phyloP scores from a whole-genome alignment of 2,888 invertebrate genomes.

The Abrostola triplasia region DNA sequence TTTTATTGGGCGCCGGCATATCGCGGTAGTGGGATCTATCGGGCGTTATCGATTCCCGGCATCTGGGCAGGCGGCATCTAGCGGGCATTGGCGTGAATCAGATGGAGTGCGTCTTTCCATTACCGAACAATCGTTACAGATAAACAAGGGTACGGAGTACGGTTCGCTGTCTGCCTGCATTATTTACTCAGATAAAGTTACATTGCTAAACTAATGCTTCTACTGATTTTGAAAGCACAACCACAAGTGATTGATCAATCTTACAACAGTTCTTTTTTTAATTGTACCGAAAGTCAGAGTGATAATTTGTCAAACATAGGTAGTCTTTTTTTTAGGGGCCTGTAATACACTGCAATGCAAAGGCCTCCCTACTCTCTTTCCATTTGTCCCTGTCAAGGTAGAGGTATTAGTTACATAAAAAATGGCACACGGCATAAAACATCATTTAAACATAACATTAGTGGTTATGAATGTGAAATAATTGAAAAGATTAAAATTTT shows the following conservation, averaged over 20 bases:
- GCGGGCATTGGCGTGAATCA: slow-evolving; percentile 56
- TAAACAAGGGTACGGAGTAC: slow-evolving; percentile 48
- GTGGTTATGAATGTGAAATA: too few species aligned
- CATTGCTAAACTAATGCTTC: slow-evolving; percentile 36
- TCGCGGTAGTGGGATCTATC: slow-evolving; percentile 47
- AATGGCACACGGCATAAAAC: too few species aligned
- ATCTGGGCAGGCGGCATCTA: slow-evolving; percentile 59
- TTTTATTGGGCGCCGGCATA: slow-evolving; percentile 56
- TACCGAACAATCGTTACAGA: slow-evolving; percentile 58
- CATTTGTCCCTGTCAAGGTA: too few species aligned
- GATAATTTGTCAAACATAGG: too few species aligned
- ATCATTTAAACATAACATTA: too few species aligned
- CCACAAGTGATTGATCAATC: slow-evolving; percentile 42
- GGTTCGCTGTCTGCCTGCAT: slow-evolving; percentile 41
- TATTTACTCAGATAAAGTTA: slow-evolving; percentile 50
- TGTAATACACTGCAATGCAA: too few species aligned
- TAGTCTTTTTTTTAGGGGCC: too few species aligned
- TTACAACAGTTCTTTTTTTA: slow-evolving; percentile 19
- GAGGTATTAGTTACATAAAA: too few species aligned
- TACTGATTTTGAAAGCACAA: slow-evolving; percentile 32
- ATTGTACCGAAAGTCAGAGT: too few species aligned
- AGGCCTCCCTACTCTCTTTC: too few species aligned
- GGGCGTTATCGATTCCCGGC: slow-evolving; percentile 55
- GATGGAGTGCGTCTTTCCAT: slow-evolving; percentile 59
- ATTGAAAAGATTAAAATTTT: too few species aligned